A percentile compares a stretch with the other conserved stretches of the same genome.
phyloP scores from a whole-genome alignment of 2,797 vertebrate genomes.

The Chanos chanos region DNA sequence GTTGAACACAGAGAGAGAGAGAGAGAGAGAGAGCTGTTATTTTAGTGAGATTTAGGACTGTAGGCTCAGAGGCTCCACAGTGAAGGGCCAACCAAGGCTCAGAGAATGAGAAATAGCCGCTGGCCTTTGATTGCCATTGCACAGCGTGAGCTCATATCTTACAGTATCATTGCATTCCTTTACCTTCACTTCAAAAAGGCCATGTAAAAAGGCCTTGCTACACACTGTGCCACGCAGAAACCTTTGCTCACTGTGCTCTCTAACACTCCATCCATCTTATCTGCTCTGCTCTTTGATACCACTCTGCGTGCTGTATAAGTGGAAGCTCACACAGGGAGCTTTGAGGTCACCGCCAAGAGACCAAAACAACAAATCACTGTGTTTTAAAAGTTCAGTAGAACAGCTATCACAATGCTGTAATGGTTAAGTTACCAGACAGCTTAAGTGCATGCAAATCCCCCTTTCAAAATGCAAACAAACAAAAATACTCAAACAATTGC shows the following conservation, averaged over 20 bases:
- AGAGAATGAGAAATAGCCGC: conserved; percentile 66
- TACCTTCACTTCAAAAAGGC: conserved; percentile 63
- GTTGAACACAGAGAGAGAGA: conserved; percentile 9
- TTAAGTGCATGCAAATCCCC: conserved; percentile 24
- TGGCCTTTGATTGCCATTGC: conserved; percentile 67
- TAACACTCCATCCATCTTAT: conserved; percentile 57
- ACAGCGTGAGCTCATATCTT: conserved; percentile 51
- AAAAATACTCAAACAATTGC: conserved; percentile 19
- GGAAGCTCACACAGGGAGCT: conserved; percentile 8
- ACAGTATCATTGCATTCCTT: conserved; percentile 28
- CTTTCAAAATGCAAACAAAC: conserved; percentile 35
- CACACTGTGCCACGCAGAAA: background rate
- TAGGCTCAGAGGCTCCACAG: conserved; percentile 27
- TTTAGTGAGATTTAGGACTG: conserved; percentile 16
- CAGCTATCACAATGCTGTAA: background rate
- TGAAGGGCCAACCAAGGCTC: conserved; percentile 49
- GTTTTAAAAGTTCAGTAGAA: background rate
- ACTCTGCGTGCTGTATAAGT: conserved; percentile 35
- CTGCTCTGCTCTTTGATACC: conserved; percentile 66
- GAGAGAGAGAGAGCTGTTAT: conserved; percentile 4
- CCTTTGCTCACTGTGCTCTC: background rate
- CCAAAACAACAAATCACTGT: background rate
- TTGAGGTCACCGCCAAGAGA: background rate
- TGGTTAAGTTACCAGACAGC: background rate
- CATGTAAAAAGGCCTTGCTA: conserved; percentile 46